Conservation (phyloP, 2,113 vertebrate genomes). For the Physeter macrocephalus region DNA sequence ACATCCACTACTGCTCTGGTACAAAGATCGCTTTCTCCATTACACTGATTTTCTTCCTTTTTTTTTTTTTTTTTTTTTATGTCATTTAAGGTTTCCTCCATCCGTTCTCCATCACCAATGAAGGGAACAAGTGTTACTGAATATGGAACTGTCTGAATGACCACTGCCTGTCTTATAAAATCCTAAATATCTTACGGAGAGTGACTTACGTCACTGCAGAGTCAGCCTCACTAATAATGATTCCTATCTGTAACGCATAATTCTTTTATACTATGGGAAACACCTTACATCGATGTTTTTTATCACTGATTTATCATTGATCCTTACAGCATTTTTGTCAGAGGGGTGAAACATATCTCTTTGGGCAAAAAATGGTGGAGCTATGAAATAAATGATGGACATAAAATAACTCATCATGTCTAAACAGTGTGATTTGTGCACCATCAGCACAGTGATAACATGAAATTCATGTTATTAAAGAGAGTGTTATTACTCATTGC, state of each 20-base stretch:
- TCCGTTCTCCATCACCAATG: not conserved
- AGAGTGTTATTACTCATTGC: not conserved
- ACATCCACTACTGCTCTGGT: not conserved
- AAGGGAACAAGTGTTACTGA: not conserved
- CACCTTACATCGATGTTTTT: not conserved
- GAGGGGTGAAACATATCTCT: not conserved
- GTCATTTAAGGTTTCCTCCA: not conserved
- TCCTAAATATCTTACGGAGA: not conserved
- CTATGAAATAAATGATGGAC: not conserved
- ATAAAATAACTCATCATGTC: not conserved
- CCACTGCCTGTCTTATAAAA: not conserved
- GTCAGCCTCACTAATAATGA: not conserved
- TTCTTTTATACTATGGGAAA: not conserved
- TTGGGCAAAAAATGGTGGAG: not conserved
- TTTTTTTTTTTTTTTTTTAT: not conserved
- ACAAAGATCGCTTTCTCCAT: not conserved
- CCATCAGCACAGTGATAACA: not conserved
- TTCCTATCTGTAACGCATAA: not conserved
- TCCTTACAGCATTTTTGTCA: not conserved
- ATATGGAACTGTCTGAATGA: not conserved
- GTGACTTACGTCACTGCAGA: not conserved
- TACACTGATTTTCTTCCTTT: not conserved
- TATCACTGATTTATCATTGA: conserved; percentile 21
- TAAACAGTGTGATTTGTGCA: not conserved
- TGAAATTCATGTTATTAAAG: not conserved